Evolutionary conservation across 2,797 vertebrate species (phyloP), one percentile per base, ranked within the genome.

Genomic region (Sebastes itinus): DNA sequence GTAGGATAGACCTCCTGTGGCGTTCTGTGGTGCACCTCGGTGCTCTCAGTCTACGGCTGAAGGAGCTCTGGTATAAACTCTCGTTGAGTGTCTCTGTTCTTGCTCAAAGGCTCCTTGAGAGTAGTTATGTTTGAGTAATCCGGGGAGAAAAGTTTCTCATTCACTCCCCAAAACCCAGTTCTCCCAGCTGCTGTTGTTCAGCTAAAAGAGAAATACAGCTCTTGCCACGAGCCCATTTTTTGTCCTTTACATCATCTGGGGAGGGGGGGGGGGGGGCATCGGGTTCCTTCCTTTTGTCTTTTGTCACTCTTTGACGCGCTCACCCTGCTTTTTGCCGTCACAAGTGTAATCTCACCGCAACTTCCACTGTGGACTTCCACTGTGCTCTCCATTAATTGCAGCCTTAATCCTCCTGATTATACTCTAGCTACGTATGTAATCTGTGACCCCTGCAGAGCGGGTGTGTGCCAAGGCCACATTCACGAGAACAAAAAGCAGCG

Each of bases 391-490:
- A 58, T n/a, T 83, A 74, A 88, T 66, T 77, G 65, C 56, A 72
- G 80, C 72, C 63, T 78, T 62, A 67, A 18, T 84, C 58, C 20
- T 55, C 6, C 73, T 74, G 72, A 87, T 86, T 80, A 74, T 78
- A 56, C 35, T 66, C 11, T 6, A 38, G 77, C 82, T 81, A 25
- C 7, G 6, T 75, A 76, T 5, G 25, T 77, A 82, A 75, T 81
- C 65, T 65, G 32, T 52, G 66, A 75, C 52, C 62, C 65, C 81
- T 46, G 69, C 60, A 78, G 42, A 7, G 42, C 16, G 80, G 42
- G 75, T 80, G 75, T 77, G 16, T 74, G 67, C 67, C 83, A 77
- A 77, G 74, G 66, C 82, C 81, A 86, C 30, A 46, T 38, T 75
- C 52, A 70, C 58, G 55, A 81, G 28, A 82, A 81, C 72, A 84